A percentile compares a stretch with the other conserved stretches of the same genome.
Evolutionary conservation across 1,140 invertebrate genomes (phyloP).

Genomic region (Drosophila asahinai): DNA sequence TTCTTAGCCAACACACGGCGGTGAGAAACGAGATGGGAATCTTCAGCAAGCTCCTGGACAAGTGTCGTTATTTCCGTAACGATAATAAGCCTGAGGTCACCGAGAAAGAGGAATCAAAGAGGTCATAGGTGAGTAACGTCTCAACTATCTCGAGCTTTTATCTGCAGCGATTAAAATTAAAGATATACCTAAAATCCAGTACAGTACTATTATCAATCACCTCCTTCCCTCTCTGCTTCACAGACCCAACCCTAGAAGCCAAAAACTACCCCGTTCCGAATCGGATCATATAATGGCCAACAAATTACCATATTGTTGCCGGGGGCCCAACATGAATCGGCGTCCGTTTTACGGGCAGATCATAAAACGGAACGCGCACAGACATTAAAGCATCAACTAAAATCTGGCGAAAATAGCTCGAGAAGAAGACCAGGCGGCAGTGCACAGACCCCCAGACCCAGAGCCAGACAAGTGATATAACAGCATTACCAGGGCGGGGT

Average conservation of each 20-base stretch:
- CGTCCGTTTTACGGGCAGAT: constrained; percentile 63
- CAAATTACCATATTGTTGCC: constrained; percentile 52
- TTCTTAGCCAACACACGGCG: constrained; percentile 13
- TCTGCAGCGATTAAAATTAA: too few species aligned
- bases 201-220: background rate
- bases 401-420: constrained; percentile 66
- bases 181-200: too few species aligned
- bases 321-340: constrained; percentile 56
- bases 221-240: background rate
- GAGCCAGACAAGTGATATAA: constrained; percentile 30
- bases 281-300: constrained; percentile 31
- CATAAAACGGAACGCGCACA: constrained; percentile 66
- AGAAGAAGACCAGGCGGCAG: constrained; percentile 17
- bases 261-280: constrained; percentile 3
- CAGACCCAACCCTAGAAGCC: background rate
- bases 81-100: background rate
- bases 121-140: constrained; percentile 10
- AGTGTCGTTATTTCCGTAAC: background rate
- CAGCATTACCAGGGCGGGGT: constrained; percentile 3
- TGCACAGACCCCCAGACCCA: constrained; percentile 7
- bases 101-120: constrained; percentile 19
- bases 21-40: constrained; percentile 18
- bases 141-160: background rate
- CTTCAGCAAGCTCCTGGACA: constrained; percentile 22
- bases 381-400: constrained; percentile 78